Evolutionary conservation across 2,888 invertebrate species (phyloP), one percentile per base, ranked within the genome.

Genomic region (Drosophila nr. fundita): DNA sequence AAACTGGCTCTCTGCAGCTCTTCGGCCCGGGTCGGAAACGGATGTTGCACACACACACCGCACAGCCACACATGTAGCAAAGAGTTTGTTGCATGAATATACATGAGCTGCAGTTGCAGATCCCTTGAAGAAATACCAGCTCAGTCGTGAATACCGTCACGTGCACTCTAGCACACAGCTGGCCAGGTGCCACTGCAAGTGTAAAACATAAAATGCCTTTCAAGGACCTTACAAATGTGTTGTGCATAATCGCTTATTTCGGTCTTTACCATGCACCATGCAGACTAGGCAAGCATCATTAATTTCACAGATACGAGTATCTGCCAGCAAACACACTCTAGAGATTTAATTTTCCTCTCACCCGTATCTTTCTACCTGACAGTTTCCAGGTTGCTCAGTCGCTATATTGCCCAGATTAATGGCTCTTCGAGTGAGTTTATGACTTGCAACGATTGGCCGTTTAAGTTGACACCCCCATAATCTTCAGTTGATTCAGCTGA

Each of bases 141-240:
- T 52, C 54, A 42, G 61, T 54, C 60, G 32, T 66, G 61, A 49
- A 62, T 55, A 21, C 66, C 48, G 18, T 42, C 62, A 76, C 71
- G 67, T 76, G 68, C 67, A 53, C 45, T 18, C n/a, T 21, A 13
- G 24, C 50, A 54, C 21, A 18, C 36, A 45, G 52, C 54, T 29
- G 42, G 13, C 53, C 72, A 82, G 73, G 61, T 83, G 68, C 77
- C 64, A 48, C 36, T 80, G 78, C 65, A 85, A 69, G 75, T 66
- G 71, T 74, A 68, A 75, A 71, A 60, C 73, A 68, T 66, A 59
- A 73, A 76, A 72, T 65, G 54, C 58, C 58, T 65, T 61, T 36
- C 55, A 27, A 57, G n/a, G 65, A 64, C 50, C 69, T 68, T 82
- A 80, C 82, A 79, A 85, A 85, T 87, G 87, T 80, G 80, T 70